Evolutionary conservation across 37 sponge, comb jelly and placozoan genomes (phyloP).

Genomic region (Theonella swinhoei): DNA sequence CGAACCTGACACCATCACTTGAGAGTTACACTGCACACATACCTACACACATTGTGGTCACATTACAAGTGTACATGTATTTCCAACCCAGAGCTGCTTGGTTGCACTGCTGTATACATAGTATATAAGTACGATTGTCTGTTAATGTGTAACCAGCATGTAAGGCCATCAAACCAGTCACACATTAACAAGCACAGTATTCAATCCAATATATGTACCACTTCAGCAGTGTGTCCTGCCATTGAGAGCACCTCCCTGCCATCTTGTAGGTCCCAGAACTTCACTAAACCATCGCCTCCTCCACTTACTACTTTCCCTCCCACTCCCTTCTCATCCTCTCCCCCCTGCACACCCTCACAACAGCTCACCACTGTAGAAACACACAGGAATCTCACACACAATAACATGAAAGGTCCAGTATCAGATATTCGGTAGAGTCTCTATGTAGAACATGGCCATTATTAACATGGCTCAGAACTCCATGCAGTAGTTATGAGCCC

Average conservation of each 20-base stretch:
- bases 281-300: conserved; percentile 72
- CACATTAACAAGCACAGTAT: no score
- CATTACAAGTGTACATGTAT: background rate
- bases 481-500: no score
- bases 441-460: background rate
- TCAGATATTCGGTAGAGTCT: background rate
- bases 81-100: background rate
- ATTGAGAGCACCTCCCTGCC: conserved; percentile 43
- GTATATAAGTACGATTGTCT: no score
- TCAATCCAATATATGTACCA: conserved; percentile 74
- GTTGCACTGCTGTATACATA: background rate
- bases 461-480: background rate
- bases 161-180: no score
- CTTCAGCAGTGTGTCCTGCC: conserved; percentile 81
- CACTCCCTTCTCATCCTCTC: background rate
- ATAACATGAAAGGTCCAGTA: background rate
- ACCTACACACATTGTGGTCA: conserved; percentile 44
- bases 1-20: conserved; percentile 66
- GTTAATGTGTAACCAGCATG: no score
- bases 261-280: conserved; percentile 69
- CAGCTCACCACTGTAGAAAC: conserved; percentile 34
- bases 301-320: conserved; percentile 61
- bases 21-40: conserved; percentile 57
- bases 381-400: background rate
- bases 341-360: conserved; percentile 6